phyloP scores from a whole-genome alignment of 2,888 invertebrate species.

The Drosophila helvetica region DNA sequence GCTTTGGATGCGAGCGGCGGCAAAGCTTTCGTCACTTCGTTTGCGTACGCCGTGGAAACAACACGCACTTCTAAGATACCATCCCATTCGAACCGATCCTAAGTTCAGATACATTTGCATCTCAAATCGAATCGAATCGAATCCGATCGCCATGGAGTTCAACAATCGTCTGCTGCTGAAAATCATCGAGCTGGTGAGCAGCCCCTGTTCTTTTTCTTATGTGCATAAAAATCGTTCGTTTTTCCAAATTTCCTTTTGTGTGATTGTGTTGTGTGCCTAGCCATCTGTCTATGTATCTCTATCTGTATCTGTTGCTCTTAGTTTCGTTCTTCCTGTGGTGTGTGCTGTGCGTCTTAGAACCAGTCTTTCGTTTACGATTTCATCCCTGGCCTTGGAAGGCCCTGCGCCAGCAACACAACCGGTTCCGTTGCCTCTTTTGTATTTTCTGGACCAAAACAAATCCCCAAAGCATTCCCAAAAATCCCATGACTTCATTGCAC shows the following conservation, averaged over 20 bases:
- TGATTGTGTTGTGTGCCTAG: not conserved
- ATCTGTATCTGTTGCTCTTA: not conserved
- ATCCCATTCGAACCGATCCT: not conserved
- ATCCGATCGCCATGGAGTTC: conserved; percentile 75
- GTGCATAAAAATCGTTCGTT: not conserved
- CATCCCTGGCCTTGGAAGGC: conserved; percentile 6
- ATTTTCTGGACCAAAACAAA: conserved; percentile 27
- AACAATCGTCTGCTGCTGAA: conserved; percentile 82
- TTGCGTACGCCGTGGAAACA: conserved; percentile 49
- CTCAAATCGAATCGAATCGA: not conserved
- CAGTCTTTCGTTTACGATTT: not conserved
- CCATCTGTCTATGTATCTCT: not conserved
- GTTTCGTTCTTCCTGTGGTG: conserved; percentile 23
- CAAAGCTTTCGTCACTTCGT: conserved; percentile 51
- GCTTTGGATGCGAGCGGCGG: conserved; percentile 46
- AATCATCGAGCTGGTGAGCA: conserved; percentile 83
- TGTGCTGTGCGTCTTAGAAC: conserved; percentile 3
- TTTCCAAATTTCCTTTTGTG: conserved; percentile 16
- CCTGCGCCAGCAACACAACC: conserved; percentile 16
- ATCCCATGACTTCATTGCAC: conserved; percentile 31
- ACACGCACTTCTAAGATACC: conserved; percentile 33
- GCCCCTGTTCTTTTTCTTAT: not conserved
- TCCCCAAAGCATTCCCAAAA: not conserved
- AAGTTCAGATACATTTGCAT: conserved; percentile 23
- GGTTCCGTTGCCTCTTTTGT: not conserved